Conservation (phyloP, 2,797 vertebrate genomes). For the Micropoecilia bifurca region DNA sequence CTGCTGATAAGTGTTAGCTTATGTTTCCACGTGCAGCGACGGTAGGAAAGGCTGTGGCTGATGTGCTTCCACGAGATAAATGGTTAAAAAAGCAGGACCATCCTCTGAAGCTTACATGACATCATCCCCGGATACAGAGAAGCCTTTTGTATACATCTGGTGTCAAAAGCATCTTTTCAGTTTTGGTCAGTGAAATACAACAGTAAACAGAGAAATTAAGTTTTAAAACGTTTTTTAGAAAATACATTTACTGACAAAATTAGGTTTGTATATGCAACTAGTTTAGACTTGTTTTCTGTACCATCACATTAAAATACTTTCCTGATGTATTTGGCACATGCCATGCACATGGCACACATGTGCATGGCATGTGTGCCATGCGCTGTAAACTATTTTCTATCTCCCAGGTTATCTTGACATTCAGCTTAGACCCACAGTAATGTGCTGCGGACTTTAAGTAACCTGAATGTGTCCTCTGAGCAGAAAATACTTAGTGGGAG, state of each 20-base stretch:
- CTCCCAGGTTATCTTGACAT: conserved; percentile 52
- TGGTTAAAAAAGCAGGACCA: conserved; percentile 38
- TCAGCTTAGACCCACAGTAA: conserved; percentile 51
- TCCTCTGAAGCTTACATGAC: conserved; percentile 15
- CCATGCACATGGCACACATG: too few relatives aligned
- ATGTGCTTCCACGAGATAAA: conserved; percentile 55
- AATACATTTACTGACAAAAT: background rate
- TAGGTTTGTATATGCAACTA: background rate
- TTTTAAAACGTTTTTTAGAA: background rate
- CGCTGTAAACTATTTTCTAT: conserved; percentile 36
- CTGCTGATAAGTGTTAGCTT: conserved; percentile 47
- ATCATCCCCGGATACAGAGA: conserved; percentile 1
- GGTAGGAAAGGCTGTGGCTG: conserved; percentile 26
- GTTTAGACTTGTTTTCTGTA: conserved; percentile 35
- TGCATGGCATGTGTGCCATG: conserved; percentile 20
- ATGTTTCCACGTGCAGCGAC: conserved; percentile 47
- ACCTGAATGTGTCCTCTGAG: conserved; percentile 30
- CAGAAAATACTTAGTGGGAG: background rate
- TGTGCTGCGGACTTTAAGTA: conserved; percentile 21
- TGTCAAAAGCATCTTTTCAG: conserved; percentile 4
- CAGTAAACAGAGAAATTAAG: conserved; percentile 27
- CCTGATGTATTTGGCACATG: too few relatives aligned
- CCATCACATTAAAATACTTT: conserved; percentile 40
- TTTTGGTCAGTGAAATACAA: background rate
- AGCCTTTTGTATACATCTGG: conserved; percentile 7